Percentiles rank a stretch among this genome's conserved stretches.
phyloP scores from a whole-genome alignment of 2,113 vertebrate species.

The Benitochromis conjunctus region DNA sequence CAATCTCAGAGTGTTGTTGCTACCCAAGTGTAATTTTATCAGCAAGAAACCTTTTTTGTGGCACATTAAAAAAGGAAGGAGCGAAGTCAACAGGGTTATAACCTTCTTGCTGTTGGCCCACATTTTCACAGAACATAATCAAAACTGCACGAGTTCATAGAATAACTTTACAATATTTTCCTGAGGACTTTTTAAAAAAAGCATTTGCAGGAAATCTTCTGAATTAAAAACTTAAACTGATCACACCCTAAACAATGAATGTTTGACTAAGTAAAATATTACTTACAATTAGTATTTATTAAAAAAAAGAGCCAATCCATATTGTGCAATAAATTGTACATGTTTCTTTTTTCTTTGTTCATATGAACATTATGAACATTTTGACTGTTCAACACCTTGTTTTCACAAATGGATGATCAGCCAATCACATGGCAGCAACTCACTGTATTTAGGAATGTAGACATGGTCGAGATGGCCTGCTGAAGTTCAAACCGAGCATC shows the following conservation, averaged over 20 bases:
- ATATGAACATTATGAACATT: neutral
- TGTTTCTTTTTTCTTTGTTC: neutral
- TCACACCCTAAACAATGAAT: neutral
- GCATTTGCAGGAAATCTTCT: neutral
- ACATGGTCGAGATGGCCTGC: neutral
- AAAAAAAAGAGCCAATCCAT: neutral
- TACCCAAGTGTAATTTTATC: conserved; percentile 7
- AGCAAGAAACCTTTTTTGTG: conserved; percentile 4
- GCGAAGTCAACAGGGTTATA: neutral
- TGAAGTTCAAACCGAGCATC: neutral
- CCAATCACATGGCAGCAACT: neutral
- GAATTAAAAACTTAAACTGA: neutral
- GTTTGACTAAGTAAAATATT: neutral
- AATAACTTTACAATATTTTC: neutral
- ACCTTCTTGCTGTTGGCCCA: neutral
- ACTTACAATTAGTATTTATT: neutral
- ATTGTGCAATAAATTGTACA: neutral
- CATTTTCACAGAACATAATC: neutral
- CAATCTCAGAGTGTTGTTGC: neutral
- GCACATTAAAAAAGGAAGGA: neutral
- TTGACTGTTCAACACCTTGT: neutral
- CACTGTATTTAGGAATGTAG: neutral
- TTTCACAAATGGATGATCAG: neutral
- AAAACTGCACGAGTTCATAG: neutral
- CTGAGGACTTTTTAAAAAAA: neutral